Percentiles rank a stretch among this genome's conserved stretches.
These are phyloP conservation scores for Lochmaea crataegi DNA, from an alignment of 2,888 invertebrate genomes.

Conservation along the genomic window DNA sequence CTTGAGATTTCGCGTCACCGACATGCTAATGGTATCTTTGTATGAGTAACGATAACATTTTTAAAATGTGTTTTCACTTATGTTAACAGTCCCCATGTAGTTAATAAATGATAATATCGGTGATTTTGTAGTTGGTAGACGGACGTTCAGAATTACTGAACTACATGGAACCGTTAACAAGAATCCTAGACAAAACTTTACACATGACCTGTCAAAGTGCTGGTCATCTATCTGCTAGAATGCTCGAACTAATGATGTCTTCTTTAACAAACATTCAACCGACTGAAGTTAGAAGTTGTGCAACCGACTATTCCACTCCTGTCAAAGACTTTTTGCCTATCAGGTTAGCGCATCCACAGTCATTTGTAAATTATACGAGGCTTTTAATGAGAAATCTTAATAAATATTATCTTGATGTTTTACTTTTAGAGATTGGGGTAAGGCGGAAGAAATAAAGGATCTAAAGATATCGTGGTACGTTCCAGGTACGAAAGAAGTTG, in stretches of 20 bases:
- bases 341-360: slow-evolving; percentile 62
- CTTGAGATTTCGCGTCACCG: too few relatives aligned
- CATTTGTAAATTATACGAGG: neutral
- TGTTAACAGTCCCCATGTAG: too few relatives aligned
- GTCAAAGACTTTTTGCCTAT: slow-evolving; percentile 78
- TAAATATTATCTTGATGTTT: neutral
- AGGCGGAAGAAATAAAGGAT: slow-evolving; percentile 73
- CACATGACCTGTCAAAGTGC: slow-evolving; percentile 77
- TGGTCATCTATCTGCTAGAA: slow-evolving; percentile 71
- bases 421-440: slow-evolving; percentile 80
- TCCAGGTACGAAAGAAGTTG: slow-evolving; percentile 77
- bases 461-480: slow-evolving; percentile 82
- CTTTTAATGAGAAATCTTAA: neutral
- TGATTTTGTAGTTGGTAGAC: slow-evolving; percentile 69
- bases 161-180: slow-evolving; percentile 73
- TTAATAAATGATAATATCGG: too few relatives aligned
- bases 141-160: slow-evolving; percentile 74
- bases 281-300: slow-evolving; percentile 72
- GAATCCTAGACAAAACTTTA: slow-evolving; percentile 77
- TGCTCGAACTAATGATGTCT: slow-evolving; percentile 71
- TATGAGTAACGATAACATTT: too few relatives aligned
- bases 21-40: too few relatives aligned
- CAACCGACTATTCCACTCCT: slow-evolving; percentile 72
- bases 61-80: neutral
- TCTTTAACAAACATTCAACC: slow-evolving; percentile 74